phyloP scores from a whole-genome alignment of 2,888 invertebrate species.

The Celastrina argiolus region DNA sequence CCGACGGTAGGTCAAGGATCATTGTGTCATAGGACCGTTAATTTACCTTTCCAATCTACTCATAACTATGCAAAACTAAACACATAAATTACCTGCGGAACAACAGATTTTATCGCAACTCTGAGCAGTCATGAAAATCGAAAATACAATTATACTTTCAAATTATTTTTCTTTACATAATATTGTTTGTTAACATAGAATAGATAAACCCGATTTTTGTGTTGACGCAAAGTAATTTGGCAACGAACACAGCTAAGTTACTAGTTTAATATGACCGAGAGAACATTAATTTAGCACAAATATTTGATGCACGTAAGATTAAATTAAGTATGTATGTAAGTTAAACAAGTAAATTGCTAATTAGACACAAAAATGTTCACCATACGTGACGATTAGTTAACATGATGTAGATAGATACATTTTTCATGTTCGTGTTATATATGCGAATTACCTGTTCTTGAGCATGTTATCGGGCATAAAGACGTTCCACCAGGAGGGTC shows the following conservation, averaged over 20 bases:
- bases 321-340: background rate
- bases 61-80: slow-evolving; percentile 28
- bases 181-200: background rate
- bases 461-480: slow-evolving; percentile 87
- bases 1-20: slow-evolving; percentile 63
- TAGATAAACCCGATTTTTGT: background rate
- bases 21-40: slow-evolving; percentile 51
- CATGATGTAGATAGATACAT: background rate
- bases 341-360: background rate
- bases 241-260: background rate
- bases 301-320: slow-evolving; percentile 1
- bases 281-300: background rate
- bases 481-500: slow-evolving; percentile 93
- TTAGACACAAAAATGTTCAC: slow-evolving; percentile 2
- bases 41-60: slow-evolving; percentile 57
- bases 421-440: background rate
- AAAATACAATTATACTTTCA: background rate
- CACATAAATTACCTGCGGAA: slow-evolving; percentile 18
- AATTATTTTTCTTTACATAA: background rate
- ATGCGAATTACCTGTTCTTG: slow-evolving; percentile 79
- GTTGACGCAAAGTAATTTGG: background rate
- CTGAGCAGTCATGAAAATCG: slow-evolving; percentile 19
- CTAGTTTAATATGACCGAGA: background rate
- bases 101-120: slow-evolving; percentile 17
- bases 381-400: background rate